Evolutionary conservation across 2,113 vertebrate genomes (phyloP).

Genomic region (Tyrannus savana): DNA sequence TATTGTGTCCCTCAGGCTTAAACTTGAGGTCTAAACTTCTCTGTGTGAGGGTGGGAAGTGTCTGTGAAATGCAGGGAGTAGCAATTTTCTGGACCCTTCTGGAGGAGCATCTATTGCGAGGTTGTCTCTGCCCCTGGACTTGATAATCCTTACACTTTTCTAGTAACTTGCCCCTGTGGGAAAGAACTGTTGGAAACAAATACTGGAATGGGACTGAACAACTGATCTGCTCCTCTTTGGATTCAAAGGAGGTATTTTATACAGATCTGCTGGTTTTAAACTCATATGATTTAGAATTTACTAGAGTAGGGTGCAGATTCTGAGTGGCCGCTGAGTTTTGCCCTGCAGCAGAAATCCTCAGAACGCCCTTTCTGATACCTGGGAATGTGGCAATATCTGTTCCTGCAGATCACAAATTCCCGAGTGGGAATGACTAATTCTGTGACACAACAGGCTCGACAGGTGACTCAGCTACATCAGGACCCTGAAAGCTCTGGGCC

Average conservation of each 20-base stretch:
- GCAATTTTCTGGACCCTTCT: not conserved
- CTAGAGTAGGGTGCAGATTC: not conserved
- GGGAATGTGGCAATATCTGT: not conserved
- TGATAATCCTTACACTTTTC: not conserved
- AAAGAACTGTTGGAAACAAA: not conserved
- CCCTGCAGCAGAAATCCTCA: not conserved
- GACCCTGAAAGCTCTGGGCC: not conserved
- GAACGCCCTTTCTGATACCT: not conserved
- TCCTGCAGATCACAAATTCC: not conserved
- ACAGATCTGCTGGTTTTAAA: not conserved
- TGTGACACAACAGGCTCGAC: not conserved
- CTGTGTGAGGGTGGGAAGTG: not conserved
- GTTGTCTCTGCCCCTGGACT: not conserved
- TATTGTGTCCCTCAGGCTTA: not conserved
- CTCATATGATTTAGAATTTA: not conserved
- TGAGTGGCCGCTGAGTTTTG: not conserved
- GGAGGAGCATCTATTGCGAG: not conserved
- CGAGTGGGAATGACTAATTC: not conserved
- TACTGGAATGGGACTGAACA: not conserved
- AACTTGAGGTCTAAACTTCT: not conserved
- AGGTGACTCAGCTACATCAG: not conserved
- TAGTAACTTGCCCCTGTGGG: not conserved
- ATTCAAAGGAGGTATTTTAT: not conserved
- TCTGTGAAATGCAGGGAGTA: not conserved
- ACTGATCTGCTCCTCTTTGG: not conserved